Conservation (phyloP, 2,888 invertebrate species). For the Aphidius colemani region DNA sequence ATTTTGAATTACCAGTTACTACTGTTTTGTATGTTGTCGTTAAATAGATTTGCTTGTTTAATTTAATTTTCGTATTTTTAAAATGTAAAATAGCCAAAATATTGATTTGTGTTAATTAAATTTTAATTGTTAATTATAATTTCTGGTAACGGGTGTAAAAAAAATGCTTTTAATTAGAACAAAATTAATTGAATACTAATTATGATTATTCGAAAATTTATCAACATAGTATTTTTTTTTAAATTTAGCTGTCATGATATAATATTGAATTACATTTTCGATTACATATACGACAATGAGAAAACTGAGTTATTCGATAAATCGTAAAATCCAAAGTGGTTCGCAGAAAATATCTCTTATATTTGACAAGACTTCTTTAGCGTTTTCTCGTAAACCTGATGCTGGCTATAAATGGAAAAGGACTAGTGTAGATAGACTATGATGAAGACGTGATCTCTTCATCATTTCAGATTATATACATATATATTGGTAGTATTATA, state of each 20-base stretch:
- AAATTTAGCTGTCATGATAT: not conserved
- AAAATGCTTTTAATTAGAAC: too few relatives aligned
- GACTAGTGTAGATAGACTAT: not conserved
- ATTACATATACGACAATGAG: too few relatives aligned
- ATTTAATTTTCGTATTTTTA: too few relatives aligned
- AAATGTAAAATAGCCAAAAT: too few relatives aligned
- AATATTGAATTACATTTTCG: slow-evolving; percentile 1
- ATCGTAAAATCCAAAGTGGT: slow-evolving; percentile 4
- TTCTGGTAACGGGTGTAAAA: too few relatives aligned
- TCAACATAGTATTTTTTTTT: not conserved
- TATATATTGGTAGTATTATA: too few relatives aligned
- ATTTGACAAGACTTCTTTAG: slow-evolving; percentile 5
- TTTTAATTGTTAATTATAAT: too few relatives aligned
- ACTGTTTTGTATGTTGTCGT: too few relatives aligned
- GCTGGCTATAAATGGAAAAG: too few relatives aligned
- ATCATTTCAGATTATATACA: not conserved
- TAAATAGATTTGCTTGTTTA: too few relatives aligned
- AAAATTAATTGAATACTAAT: not conserved
- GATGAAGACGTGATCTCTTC: not conserved
- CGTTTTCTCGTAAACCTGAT: slow-evolving; percentile 9
- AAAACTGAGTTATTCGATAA: not conserved
- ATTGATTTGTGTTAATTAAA: too few relatives aligned
- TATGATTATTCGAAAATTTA: not conserved
- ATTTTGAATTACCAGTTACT: too few relatives aligned
- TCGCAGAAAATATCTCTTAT: not conserved